A percentile compares a stretch with the other conserved stretches of the same genome.
Evolutionary conservation across 2,888 invertebrate genomes (phyloP).

Genomic region (Sialis lutaria): DNA sequence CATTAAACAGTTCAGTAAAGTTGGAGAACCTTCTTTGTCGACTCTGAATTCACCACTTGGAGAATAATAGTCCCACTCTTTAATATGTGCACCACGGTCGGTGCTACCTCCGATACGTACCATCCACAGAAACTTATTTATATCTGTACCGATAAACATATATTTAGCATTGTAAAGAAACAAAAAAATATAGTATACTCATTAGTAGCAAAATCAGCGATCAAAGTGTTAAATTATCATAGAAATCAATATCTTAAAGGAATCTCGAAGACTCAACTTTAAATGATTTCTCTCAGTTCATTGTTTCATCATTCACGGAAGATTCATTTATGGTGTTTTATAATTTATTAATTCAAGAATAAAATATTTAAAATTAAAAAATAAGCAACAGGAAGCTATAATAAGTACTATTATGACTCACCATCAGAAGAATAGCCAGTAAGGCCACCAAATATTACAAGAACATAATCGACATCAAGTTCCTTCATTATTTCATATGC

Average conservation of each 20-base stretch:
- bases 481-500: conserved; percentile 97
- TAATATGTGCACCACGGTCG: conserved; percentile 84
- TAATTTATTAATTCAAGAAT: too few species aligned
- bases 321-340: neutral
- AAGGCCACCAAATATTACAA: conserved; percentile 96
- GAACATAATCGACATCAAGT: conserved; percentile 91
- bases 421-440: conserved; percentile 97
- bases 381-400: neutral
- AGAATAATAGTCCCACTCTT: conserved; percentile 94
- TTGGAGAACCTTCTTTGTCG: conserved; percentile 83
- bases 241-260: neutral
- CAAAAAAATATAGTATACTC: neutral
- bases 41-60: conserved; percentile 90
- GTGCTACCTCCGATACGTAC: conserved; percentile 91
- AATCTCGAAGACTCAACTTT: conserved; percentile 6
- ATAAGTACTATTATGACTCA: conserved; percentile 21
- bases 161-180: neutral
- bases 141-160: conserved; percentile 40
- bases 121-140: conserved; percentile 99
- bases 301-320: neutral
- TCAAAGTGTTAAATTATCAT: conserved; percentile 3
- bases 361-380: neutral
- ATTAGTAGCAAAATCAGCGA: neutral
- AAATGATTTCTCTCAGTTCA: neutral
- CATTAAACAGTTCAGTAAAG: conserved; percentile 92